Base-by-base conservation (phyloP, 2,113 vertebrate genomes). In the Cololabis saira region DNA sequence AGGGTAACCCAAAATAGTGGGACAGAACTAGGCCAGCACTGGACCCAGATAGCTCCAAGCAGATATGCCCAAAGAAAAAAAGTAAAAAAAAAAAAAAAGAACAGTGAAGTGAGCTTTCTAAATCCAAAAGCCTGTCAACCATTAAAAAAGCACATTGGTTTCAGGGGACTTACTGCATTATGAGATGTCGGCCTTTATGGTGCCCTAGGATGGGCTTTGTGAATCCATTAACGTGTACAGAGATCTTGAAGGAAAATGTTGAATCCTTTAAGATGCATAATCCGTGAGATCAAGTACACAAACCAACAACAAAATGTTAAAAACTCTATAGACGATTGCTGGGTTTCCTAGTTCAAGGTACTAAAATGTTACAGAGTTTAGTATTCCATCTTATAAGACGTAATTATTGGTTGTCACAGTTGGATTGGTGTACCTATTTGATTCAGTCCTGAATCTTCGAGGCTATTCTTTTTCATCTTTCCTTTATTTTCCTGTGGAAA, bases 1-100 rank as follows among this genome's bases (percentile, higher is more conserved):
- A 80, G 71, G 75, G 60, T 67, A 63, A 57, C 76, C 80, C 56
- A 71, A 82, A 85, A 84, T 88, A 87, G 83, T 82, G 77, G 51
- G 44, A 66, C 33, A 83, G 56, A 90, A 82, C 53, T 85, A 86
- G 83, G 81, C 44, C 87, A 82, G 27, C 0, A 2, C 49, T 50
- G 52, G 67, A 83, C 73, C 61, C 63, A 78, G 80, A 86, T 87
- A 72, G 79, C 84, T 70, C 59, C 42, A 11, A 80, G 83, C 88
- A 76, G 75, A 89, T 83, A 84, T 41, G 63, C 48, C 52, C 62
- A 42, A 21, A 65, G 80, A 56, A 55, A 19, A 41, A 42, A 21
- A 65, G 80, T 53, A 55, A 19, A 41, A 43, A 14, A 57, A 8
- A n/a, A 12, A 15, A 19, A 49, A 33, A 78, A 72, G 67, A 73